Percentiles rank a stretch among this genome's conserved stretches.
phyloP scores from a whole-genome alignment of 2,888 invertebrate species.

The Thysanoteuthis rhombus region DNA sequence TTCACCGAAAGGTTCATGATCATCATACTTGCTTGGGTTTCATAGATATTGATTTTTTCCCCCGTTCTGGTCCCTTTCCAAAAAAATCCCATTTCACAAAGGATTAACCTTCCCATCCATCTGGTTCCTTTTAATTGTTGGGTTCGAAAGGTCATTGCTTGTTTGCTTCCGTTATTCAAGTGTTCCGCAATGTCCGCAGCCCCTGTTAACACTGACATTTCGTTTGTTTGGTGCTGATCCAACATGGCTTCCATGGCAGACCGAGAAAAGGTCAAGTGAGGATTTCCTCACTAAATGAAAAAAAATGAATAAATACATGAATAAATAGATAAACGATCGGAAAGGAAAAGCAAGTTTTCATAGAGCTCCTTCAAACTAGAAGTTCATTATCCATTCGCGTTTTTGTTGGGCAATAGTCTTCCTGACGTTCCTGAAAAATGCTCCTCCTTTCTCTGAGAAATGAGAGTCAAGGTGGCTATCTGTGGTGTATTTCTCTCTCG shows the following conservation, averaged over 20 bases:
- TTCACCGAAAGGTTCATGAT: not conserved
- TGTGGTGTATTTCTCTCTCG: no score
- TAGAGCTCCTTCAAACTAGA: no score
- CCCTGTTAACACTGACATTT: slow-evolving; percentile 12
- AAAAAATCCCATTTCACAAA: not conserved
- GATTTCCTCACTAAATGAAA: no score
- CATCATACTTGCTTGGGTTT: not conserved
- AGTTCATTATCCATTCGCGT: no score
- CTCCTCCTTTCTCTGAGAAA: no score
- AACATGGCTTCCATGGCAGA: not conserved
- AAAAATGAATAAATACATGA: no score
- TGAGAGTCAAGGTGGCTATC: no score
- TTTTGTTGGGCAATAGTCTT: no score
- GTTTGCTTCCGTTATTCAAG: not conserved
- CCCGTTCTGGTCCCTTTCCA: not conserved
- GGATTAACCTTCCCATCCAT: not conserved
- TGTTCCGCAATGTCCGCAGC: not conserved
- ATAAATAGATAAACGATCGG: no score
- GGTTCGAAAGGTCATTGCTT: not conserved
- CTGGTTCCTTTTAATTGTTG: not conserved
- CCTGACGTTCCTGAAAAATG: no score
- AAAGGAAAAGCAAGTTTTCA: no score
- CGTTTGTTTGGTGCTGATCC: not conserved
- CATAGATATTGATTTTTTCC: not conserved
- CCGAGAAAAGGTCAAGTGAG: not conserved